Conservation (phyloP, 1,140 invertebrate genomes). For the Mizuhopecten yessoensis region DNA sequence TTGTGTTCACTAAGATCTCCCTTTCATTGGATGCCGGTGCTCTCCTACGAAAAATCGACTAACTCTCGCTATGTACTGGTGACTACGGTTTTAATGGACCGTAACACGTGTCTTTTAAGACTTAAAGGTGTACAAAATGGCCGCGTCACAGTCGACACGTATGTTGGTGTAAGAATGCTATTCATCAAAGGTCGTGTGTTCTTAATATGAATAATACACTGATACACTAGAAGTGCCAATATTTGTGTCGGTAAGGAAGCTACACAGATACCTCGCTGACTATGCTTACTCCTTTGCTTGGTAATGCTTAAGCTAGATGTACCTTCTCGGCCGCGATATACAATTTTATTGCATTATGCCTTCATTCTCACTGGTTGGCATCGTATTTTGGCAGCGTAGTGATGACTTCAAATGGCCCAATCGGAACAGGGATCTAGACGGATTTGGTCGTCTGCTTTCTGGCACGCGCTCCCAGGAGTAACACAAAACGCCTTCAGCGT, state of each 20-base stretch:
- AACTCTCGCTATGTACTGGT: neutral
- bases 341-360: conserved; percentile 4
- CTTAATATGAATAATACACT: neutral
- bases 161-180: neutral
- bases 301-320: conserved; percentile 10
- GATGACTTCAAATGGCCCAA: conserved; percentile 31
- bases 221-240: neutral
- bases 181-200: neutral
- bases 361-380: conserved; percentile 31
- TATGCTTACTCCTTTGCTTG: neutral
- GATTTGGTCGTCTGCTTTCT: conserved; percentile 37
- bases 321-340: neutral
- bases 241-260: neutral
- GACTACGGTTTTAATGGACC: neutral
- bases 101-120: conserved; percentile 33
- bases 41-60: conserved; percentile 38
- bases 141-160: neutral
- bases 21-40: neutral
- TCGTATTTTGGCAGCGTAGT: conserved; percentile 1
- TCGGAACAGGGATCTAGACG: conserved; percentile 15
- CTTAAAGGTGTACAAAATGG: neutral
- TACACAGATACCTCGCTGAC: neutral
- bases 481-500: neutral
- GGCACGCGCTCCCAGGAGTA: conserved; percentile 26
- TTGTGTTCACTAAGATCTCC: neutral